Evolutionary conservation across 2,113 vertebrate species (phyloP), one percentile per base, ranked within the genome.

Genomic region (Acrocephalus arundinaceus): DNA sequence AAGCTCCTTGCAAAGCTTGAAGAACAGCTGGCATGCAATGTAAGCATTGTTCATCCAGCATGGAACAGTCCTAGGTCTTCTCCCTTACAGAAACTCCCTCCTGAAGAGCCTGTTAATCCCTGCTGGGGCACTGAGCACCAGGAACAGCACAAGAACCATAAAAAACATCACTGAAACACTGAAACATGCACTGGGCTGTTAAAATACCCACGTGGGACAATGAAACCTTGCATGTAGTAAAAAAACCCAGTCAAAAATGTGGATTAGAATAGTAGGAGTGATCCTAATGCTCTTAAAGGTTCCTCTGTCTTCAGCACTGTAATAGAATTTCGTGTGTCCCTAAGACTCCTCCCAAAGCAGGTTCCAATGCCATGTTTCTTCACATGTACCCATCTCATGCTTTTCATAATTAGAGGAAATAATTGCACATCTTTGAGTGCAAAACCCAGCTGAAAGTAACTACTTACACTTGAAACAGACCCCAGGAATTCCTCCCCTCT

Each of bases 11-110:
- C 51, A 88, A 88, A 88, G 75, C 72, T 79, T 23, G 45, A 84
- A 27, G 41, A 94, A 92, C 94, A 97, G 95, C 90, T 95, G 95
- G 72, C n/a, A 55, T 16, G 92, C 39, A 74, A 74, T 77, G 23
- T 35, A 51, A 86, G 72, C 35, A 9, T 48, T 77, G 55, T 86
- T 90, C 72, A 86, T 59, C 31, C 59, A 71, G 43, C 23, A 8
- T 48, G 13, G 85, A 80, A 31, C 46, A 59, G 27, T 31, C 63
- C 55, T 25, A 23, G 43, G 11, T 51, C 83, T 63, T 72, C 68
- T 94, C 43, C 33, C 63, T 93, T 86, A 84, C 80, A 67, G 1
- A 27, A 86, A n/a, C 68, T 74, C 31, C 27, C 63, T 94, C 55
- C 63, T 46, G 79, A 88, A 84, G 61, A 66, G 28, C 49, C 75